phyloP scores from a whole-genome alignment of 2,797 vertebrate species.

The Hylomyscus alleni region DNA sequence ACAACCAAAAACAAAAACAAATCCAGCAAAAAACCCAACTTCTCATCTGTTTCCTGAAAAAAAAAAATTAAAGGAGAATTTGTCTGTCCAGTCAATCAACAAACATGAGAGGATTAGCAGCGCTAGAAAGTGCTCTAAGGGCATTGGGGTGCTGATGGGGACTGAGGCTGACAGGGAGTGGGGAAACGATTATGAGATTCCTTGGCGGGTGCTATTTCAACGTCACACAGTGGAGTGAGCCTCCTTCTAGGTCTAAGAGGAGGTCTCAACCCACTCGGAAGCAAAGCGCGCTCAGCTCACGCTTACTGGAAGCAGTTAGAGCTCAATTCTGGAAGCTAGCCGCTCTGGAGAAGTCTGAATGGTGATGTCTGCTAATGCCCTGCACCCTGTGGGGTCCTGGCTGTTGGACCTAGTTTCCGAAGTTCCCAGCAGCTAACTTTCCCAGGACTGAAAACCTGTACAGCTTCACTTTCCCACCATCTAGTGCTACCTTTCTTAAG shows the following conservation, averaged over 20 bases:
- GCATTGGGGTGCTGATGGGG: accelerated
- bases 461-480: no score
- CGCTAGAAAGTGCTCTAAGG: background rate
- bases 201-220: background rate
- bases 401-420: background rate
- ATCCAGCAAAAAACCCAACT: background rate
- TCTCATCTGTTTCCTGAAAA: constrained; percentile 13
- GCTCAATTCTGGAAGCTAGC: accelerated
- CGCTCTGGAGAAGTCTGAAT: accelerated
- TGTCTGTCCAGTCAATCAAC: constrained; percentile 36
- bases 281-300: accelerated
- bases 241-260: background rate
- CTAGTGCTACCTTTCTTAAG: background rate
- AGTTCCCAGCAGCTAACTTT: no score
- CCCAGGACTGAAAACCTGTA: background rate
- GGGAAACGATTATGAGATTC: background rate
- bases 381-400: background rate
- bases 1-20: background rate
- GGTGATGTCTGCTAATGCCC: accelerated
- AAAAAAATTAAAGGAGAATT: constrained; percentile 35
- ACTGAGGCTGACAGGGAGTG: background rate
- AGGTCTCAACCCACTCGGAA: background rate
- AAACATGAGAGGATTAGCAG: background rate
- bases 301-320: background rate
- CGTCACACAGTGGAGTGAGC: accelerated